Base-by-base conservation (phyloP, 2,888 invertebrate species). In the Trachelus troglodyta region DNA sequence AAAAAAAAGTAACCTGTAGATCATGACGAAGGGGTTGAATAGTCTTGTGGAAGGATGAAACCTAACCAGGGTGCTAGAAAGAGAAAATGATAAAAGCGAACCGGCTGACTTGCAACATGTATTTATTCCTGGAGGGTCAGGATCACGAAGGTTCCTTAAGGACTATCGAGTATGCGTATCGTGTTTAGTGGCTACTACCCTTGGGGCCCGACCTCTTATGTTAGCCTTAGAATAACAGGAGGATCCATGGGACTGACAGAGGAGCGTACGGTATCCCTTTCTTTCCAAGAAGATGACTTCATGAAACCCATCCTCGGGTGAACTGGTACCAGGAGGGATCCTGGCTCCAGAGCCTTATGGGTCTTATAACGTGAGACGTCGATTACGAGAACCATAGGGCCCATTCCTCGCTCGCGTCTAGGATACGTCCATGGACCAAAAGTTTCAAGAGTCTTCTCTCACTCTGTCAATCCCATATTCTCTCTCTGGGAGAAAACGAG, bases 251-350 rank as follows among this genome's bases (percentile, higher is more conserved):
- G 83, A 83, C 81, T 79, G 80, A 80, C 78, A 68, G 71, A 71
- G 69, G 74, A 78, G 77, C 83, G 79, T 79, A 81, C 79, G 68
- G 81, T 88, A 33, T 88, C 85, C 85, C 87, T 90, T 90, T 89
- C 87, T 87, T 88, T 88, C 87, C 85, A 79, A 85, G 87, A 87
- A 88, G 88, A 90, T 90, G 89, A 90, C 89, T 90, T 87, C 86
- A 89, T 90, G 84, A 89, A 89, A 89, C 85, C 81, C 77, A 80
- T 83, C 78, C 81, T 80, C 79, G 74, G 33, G 33, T 71, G 12
- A 11, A 11, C 31, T 71, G 71, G 33, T 23, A 71, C 56, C 56
- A 40, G 15, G 15, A 56, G 56, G 56, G 56, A 56, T 23, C 56
- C 56, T 9, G 56, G 15, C 9, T 1, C 40, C 40, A 15, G 40